Base-by-base conservation (phyloP, 2,797 vertebrate species). In the Gila robusta region DNA sequence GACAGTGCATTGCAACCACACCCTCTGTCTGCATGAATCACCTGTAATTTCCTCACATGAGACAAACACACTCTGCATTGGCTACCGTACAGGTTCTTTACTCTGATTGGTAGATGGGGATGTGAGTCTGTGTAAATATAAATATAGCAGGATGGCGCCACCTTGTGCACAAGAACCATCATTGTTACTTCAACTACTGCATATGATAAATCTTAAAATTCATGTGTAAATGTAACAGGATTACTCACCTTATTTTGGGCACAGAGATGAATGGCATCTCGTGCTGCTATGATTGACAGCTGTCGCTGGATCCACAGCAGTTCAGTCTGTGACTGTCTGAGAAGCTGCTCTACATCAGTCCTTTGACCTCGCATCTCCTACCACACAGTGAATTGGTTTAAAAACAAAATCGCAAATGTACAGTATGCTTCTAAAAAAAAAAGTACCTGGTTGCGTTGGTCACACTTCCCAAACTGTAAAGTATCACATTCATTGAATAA, bases 231-330 rank as follows among this genome's bases (percentile, higher is more conserved):
- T 67, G 5, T 37, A 74, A 23, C 66, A 44, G 62, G 88, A 35
- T 64, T 91, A 91, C 91, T 94, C 92, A 92, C 90, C 90, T 88
- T 89, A n/a, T 87, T 89, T 89, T 93, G 94, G 86, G 85, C 37
- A 66, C 90, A 91, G 66, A 89, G 81, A 81, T 94, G 93, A 35
- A 86, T 79, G 6, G 92, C 26, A 64, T 94, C 93, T 85, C 94
- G 94, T 69, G 90, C 76, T 76, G 93, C 87, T 76, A 96, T 93
- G 87, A 95, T 91, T 80, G 94, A 94, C 88, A 96, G 88, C 89
- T 96, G 95, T 81, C 94, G 95, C 93, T 95, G 95, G 39, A 96
- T 96, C 95, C 96, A 95, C 86, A 96, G 90, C 79, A 96, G 92
- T 91, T 96, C 96, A 37, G 93, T 91, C 92, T 95, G 96, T 81